These are phyloP conservation scores for Heptranchias perlo DNA, from an alignment of 2,113 vertebrate genomes.

Conservation along the genomic window DNA sequence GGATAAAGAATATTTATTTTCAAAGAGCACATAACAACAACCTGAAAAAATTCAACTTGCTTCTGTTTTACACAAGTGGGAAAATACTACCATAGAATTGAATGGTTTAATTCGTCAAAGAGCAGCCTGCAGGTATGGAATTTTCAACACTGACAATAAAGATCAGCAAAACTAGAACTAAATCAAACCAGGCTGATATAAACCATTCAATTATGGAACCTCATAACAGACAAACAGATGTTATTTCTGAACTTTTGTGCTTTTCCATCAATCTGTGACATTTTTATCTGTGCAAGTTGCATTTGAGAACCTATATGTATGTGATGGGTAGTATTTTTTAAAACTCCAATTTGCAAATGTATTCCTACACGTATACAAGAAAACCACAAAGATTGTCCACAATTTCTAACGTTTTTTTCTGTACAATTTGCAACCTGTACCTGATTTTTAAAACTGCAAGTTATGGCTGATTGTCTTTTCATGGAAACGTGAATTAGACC, in stretches of 20 bases:
- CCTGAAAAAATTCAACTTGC: background rate
- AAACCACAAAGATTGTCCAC: background rate
- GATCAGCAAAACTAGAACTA: slow-evolving; percentile 17
- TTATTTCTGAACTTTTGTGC: background rate
- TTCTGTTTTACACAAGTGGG: background rate
- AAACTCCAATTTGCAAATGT: background rate
- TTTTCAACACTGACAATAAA: background rate
- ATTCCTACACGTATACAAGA: background rate
- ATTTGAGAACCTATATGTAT: background rate
- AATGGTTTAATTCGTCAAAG: background rate
- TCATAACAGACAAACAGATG: background rate
- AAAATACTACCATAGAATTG: slow-evolving; percentile 8
- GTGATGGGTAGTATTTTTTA: background rate
- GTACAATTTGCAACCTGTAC: background rate
- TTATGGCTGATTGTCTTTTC: background rate
- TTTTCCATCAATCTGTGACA: background rate
- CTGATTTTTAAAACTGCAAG: background rate
- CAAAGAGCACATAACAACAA: background rate
- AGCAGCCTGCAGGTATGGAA: slow-evolving; percentile 29
- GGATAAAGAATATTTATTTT: background rate
- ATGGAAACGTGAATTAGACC: background rate
- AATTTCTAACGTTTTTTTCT: background rate
- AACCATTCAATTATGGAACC: background rate
- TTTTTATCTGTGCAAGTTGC: background rate
- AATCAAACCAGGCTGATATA: slow-evolving; percentile 1